These are phyloP conservation scores for Drosophila rufa DNA, from an alignment of 1,140 invertebrate genomes.

Conservation along the genomic window DNA sequence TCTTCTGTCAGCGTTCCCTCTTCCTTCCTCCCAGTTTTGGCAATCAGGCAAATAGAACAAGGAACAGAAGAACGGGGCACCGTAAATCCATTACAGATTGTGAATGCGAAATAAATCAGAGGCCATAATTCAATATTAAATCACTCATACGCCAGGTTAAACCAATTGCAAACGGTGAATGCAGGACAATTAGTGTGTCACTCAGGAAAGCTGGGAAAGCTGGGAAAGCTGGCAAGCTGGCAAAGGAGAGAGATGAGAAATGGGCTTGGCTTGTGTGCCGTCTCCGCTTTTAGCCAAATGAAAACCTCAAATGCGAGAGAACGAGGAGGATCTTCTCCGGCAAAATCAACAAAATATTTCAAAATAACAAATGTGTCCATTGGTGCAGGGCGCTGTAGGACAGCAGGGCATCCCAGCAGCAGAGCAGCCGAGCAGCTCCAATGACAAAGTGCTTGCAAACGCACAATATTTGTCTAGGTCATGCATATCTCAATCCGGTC, in stretches of 20 bases:
- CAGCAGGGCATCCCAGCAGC: neutral
- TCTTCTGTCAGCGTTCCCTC: constrained; percentile 25
- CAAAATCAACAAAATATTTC: constrained; percentile 83
- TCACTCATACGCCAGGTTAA: constrained; percentile 80
- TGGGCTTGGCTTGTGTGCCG: constrained; percentile 39
- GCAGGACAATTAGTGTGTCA: constrained; percentile 78
- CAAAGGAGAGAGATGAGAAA: constrained; percentile 54
- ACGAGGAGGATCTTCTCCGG: constrained; percentile 51
- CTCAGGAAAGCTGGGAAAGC: constrained; percentile 26
- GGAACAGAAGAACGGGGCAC: constrained; percentile 15
- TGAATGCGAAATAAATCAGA: constrained; percentile 62
- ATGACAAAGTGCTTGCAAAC: constrained; percentile 80
- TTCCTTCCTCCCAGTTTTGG: constrained; percentile 27
- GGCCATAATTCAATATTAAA: constrained; percentile 82
- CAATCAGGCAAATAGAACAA: constrained; percentile 12
- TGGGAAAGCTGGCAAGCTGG: constrained; percentile 4
- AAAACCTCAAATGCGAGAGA: constrained; percentile 69
- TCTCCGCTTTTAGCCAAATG: constrained; percentile 71
- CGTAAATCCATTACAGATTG: constrained; percentile 75
- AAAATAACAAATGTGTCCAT: constrained; percentile 81
- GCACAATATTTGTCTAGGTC: constrained; percentile 81
- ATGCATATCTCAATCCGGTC: constrained; percentile 65
- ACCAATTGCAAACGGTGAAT: constrained; percentile 65
- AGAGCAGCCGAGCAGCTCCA: constrained; percentile 27
- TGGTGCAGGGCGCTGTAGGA: constrained; percentile 20